Base-by-base conservation (phyloP, 2,888 invertebrate genomes). In the Campoletis raptor region DNA sequence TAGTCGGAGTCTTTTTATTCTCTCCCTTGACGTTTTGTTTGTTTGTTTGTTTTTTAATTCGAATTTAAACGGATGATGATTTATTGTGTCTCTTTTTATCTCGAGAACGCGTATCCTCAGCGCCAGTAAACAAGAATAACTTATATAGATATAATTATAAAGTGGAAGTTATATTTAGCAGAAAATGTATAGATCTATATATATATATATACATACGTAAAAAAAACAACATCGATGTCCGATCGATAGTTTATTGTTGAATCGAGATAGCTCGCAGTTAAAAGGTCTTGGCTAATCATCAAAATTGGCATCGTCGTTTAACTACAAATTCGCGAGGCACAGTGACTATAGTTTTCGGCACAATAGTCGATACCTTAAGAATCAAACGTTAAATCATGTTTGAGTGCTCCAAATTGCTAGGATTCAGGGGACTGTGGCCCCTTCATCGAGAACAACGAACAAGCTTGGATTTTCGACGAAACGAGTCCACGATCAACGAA, bases 261-360 rank as follows among this genome's bases (percentile, higher is more conserved):
- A 37, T 52, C 36, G 64, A 37, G 84, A 81, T 78, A 52, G 66
- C 54, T 66, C 45, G 78, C 69, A 74, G 84, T 85, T 78, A 74
- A 81, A 74, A 78, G 82, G 73, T 87, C 77, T 88, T 89, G 89
- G 89, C 89, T 61, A 64, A 70, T 64, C 66, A 74, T 84, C 88
- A 88, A 85, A 81, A 74, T 87, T 79, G 70, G 73, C 78, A 69
- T 81, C 81, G 77, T 78, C 85, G 80, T 79, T 80, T n/a, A 24
- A 40, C 81, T 61, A 85, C 45, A 40, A 57, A 79, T 74, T 64
- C 48, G 81, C 79, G 84, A 76, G 79, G 76, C 84, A 87, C 84
- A 66, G 78, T 84, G 86, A 82, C 84, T 67, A 87, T 84, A 76
- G 79, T 84, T 84, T 86, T 74, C 79, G 79, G 81, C 70, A 79